Evolutionary conservation across 2,797 vertebrate species (phyloP), one percentile per base, ranked within the genome.

Genomic region (Otolemur crassicaudatus): DNA sequence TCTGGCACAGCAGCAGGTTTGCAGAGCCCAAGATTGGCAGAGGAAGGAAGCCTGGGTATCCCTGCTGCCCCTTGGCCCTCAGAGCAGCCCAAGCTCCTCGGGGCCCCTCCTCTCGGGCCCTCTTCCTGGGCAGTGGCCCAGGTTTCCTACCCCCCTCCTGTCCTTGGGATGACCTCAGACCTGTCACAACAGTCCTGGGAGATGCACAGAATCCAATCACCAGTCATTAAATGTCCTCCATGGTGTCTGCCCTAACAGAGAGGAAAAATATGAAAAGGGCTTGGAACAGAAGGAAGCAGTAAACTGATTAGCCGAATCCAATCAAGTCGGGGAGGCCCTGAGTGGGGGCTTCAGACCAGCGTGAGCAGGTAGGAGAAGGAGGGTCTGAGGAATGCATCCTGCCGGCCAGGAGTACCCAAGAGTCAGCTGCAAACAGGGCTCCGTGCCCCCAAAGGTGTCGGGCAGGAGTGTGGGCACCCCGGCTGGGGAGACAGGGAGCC

Each of bases 161-260:
- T 95, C 93, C 89, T 95, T 91, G 70, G 7, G 67, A 56, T 82
- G 94, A 97, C 96, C 91, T 97, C 75, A 31, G 80, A 82, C 13
- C 69, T 16, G 34, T 72, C 80, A 77, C 65, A 72, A 56, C 81
- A 53, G 43, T 88, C 79, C 85, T 12, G 19, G 58, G 95, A 91
- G 92, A 67, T 4, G 3, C 19, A 1, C 43, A n/a, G 90, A 95
- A 87, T 95, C 86, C 96, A 95, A 89, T 97, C 79, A 49, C 60
- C 76, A 22, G 88, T 92, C 92, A 61, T 93, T 46, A 91, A 77
- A 56, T 29, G 75, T 67, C 90, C 79, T 87, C 49, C 2, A 5
- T 0, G 9, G 77, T 0, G 5, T 49, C 25, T 2, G 46, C 31
- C 19, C 81, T 34, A 2, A 27, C 58, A 0, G 46, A 49, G 82